These are phyloP conservation scores for Drymonia ruficornis DNA, from an alignment of 2,888 invertebrate species.

Conservation along the genomic window DNA sequence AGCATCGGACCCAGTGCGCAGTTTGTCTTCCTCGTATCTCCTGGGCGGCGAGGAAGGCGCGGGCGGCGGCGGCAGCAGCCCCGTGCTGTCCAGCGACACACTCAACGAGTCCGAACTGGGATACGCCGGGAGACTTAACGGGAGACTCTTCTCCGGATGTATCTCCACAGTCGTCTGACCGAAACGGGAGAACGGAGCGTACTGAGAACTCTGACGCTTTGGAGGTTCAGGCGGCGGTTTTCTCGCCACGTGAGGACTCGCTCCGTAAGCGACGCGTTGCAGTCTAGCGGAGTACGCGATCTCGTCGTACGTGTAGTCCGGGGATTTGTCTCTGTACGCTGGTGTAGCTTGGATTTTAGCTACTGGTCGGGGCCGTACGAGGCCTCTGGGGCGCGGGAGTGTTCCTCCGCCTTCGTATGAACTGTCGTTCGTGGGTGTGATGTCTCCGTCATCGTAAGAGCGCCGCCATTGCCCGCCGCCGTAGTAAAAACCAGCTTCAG, in stretches of 20 bases:
- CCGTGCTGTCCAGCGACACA: constrained; percentile 86
- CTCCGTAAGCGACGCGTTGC: constrained; percentile 84
- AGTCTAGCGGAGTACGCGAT: constrained; percentile 76
- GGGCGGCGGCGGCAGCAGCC: constrained; percentile 87
- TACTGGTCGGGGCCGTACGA: constrained; percentile 92
- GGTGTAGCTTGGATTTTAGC: constrained; percentile 89
- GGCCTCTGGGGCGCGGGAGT: constrained; percentile 92
- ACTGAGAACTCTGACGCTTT: constrained; percentile 87
- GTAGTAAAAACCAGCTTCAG: constrained; percentile 85
- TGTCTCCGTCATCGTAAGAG: constrained; percentile 95
- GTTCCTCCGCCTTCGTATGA: constrained; percentile 92
- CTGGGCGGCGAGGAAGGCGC: constrained; percentile 87
- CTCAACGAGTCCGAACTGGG: constrained; percentile 87
- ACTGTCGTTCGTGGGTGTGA: constrained; percentile 92
- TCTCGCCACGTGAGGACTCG: constrained; percentile 90
- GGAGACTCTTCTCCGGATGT: constrained; percentile 83
- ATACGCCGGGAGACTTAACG: constrained; percentile 86
- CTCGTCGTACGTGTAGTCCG: constrained; percentile 80
- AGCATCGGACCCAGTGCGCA: constrained; percentile 91
- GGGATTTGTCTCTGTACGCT: constrained; percentile 71
- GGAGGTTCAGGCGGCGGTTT: constrained; percentile 93
- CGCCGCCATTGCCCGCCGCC: constrained; percentile 88
- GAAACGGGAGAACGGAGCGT: constrained; percentile 78
- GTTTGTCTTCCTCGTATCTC: constrained; percentile 73
- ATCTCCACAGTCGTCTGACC: constrained; percentile 87